Evolutionary conservation across 2,113 vertebrate species (phyloP).

Genomic region (Trachemys scripta): DNA sequence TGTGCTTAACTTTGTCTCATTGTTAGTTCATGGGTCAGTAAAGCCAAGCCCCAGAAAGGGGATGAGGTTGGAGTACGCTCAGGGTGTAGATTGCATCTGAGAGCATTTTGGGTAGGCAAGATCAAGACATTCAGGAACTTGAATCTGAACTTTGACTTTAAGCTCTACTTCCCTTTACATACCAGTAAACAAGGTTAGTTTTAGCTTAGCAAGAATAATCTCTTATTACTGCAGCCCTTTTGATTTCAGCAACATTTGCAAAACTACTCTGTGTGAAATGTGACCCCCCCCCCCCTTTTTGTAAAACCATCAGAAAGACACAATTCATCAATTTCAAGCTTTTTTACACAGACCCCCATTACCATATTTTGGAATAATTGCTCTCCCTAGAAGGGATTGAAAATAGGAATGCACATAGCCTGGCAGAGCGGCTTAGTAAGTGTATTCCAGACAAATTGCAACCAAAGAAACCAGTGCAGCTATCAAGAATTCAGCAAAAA

Average conservation of each 20-base stretch:
- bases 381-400: constrained; percentile 1
- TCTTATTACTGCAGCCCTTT: neutral
- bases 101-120: neutral
- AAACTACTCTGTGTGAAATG: constrained; percentile 19
- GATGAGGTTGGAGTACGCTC: neutral
- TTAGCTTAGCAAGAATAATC: neutral
- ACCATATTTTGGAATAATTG: constrained; percentile 44
- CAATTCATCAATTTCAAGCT: constrained; percentile 21
- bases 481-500: neutral
- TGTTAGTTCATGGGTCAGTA: neutral
- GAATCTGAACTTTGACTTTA: neutral
- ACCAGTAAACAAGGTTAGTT: neutral
- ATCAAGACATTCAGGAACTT: neutral
- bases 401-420: neutral
- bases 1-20: neutral
- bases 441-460: constrained; percentile 11
- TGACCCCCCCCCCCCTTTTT: neutral
- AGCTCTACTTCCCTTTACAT: neutral
- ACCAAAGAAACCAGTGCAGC: neutral
- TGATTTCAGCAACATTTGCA: neutral
- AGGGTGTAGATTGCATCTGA: neutral
- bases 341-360: neutral
- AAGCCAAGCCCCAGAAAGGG: neutral
- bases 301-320: neutral
- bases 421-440: constrained; percentile 15